These are phyloP conservation scores for Gymnothorax reevesii DNA, from an alignment of 2,797 vertebrate genomes.

Conservation along the genomic window DNA sequence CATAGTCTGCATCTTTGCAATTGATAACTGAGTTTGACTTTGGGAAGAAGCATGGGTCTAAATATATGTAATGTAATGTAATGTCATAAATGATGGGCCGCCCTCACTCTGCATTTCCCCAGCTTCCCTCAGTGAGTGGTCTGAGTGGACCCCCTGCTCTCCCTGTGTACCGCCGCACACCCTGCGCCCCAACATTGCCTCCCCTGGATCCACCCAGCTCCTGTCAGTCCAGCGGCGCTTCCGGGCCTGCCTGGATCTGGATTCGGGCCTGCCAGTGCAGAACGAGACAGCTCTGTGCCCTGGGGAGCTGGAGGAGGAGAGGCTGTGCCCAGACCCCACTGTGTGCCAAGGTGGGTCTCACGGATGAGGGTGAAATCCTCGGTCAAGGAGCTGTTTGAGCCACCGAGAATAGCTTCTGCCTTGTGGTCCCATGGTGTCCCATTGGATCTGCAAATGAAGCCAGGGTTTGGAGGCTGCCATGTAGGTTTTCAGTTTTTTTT, in stretches of 20 bases:
- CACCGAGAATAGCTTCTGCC: not conserved
- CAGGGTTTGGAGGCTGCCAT: no score
- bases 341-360: constrained; percentile 72
- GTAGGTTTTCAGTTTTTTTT: no score
- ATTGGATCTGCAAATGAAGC: no score
- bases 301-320: constrained; percentile 67
- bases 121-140: constrained; percentile 85
- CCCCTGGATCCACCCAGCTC: constrained; percentile 35
- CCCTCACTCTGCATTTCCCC: constrained; percentile 17
- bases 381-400: not conserved
- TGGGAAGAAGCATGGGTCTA: no score
- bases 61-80: no score
- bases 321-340: constrained; percentile 69
- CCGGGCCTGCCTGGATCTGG: constrained; percentile 80
- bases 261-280: constrained; percentile 67
- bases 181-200: constrained; percentile 36
- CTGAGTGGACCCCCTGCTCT: constrained; percentile 82
- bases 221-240: constrained; percentile 78
- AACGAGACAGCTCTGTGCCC: constrained; percentile 61
- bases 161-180: constrained; percentile 67
- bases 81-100: no score
- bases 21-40: no score
- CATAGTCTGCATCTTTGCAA: no score
- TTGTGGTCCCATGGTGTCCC: no score
- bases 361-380: not conserved